These are phyloP conservation scores for Hippocampus abdominalis DNA, from an alignment of 2,113 vertebrate species.

Conservation along the genomic window DNA sequence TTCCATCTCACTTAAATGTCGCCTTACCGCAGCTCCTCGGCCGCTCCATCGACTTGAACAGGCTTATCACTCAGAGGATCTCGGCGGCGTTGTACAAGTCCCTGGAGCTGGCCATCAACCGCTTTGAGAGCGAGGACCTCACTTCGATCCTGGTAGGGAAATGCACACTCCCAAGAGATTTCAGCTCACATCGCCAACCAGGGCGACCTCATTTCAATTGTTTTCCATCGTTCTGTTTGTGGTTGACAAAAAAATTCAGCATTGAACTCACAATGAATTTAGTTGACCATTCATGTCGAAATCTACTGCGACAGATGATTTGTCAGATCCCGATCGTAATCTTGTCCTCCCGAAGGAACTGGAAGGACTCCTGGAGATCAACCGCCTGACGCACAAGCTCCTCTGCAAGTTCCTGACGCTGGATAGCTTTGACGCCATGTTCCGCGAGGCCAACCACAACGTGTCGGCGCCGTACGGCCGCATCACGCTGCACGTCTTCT, in stretches of 20 bases:
- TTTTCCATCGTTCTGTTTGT: neutral
- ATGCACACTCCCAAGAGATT: neutral
- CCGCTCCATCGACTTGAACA: conserved; percentile 96
- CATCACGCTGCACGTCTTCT: conserved; percentile 97
- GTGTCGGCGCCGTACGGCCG: conserved; percentile 95
- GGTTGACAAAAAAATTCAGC: no score
- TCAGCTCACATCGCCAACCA: neutral
- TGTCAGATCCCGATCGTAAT: neutral
- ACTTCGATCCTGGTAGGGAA: conserved; percentile 89
- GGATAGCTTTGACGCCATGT: conserved; percentile 98
- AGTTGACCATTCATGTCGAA: no score
- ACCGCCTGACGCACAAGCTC: conserved; percentile 91
- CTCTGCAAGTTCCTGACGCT: conserved; percentile 94
- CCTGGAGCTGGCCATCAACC: conserved; percentile 93
- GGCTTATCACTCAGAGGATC: conserved; percentile 95
- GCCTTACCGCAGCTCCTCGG: conserved; percentile 79
- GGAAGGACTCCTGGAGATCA: conserved; percentile 94
- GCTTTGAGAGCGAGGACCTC: conserved; percentile 97
- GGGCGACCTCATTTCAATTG: neutral
- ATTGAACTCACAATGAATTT: no score
- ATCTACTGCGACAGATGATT: no score
- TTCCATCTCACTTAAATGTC: neutral
- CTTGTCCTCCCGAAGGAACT: conserved; percentile 77
- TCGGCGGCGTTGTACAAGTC: conserved; percentile 96
- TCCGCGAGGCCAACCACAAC: conserved; percentile 97